Percentiles rank a stretch among this genome's conserved stretches.
Evolutionary conservation across 1,140 invertebrate genomes (phyloP).

Genomic region (roundworm (Caenorhabditis elegans)): DNA sequence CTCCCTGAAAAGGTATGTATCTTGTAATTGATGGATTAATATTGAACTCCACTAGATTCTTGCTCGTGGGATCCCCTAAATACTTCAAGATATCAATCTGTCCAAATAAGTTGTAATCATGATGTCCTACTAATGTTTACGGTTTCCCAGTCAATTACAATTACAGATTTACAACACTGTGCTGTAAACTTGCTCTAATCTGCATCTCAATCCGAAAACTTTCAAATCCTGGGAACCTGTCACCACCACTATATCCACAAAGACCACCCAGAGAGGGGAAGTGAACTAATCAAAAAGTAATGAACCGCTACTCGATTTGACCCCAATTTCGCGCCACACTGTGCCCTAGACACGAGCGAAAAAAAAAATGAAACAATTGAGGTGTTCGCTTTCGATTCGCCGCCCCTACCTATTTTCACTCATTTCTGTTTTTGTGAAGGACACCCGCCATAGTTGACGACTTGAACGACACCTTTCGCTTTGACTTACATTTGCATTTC

Average conservation of each 20-base stretch:
- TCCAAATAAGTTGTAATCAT: no score
- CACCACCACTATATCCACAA: constrained; percentile 7
- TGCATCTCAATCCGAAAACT: background rate
- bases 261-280: background rate
- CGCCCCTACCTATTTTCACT: background rate
- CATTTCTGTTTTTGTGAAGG: background rate
- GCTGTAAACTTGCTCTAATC: no score
- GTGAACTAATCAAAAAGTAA: constrained; percentile 24
- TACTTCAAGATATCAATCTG: no score
- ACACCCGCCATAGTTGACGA: background rate
- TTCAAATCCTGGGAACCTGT: background rate
- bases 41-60: no score
- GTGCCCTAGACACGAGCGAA: background rate
- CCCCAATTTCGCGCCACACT: constrained; percentile 4
- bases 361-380: constrained; percentile 12
- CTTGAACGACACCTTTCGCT: background rate
- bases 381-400: constrained; percentile 24
- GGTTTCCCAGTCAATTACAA: no score
- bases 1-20: no score
- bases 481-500: constrained; percentile 31
- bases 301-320: constrained; percentile 14
- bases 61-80: no score
- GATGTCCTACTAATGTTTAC: no score
- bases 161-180: no score
- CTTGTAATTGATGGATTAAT: no score